Percentiles rank a stretch among this genome's conserved stretches.
Conservation (phyloP, 2,888 invertebrate species). For the Crocallis elinguaria region DNA sequence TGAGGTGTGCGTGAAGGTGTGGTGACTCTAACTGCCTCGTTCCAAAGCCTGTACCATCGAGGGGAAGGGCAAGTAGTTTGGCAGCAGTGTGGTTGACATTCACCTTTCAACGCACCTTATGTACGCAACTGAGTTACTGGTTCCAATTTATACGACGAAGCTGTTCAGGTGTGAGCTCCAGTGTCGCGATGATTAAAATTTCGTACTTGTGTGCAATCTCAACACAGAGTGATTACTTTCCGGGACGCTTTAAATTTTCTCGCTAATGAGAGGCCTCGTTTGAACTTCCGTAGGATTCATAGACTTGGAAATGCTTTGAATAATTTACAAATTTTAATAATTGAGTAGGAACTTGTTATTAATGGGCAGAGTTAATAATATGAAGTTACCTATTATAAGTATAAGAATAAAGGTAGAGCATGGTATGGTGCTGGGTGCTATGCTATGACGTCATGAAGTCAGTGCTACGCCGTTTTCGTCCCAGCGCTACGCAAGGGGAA, state of each 20-base stretch:
- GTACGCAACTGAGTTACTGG: slow-evolving; percentile 7
- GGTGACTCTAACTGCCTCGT: too few species aligned
- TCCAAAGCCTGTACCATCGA: too few species aligned
- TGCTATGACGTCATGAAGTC: too few species aligned
- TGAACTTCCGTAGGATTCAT: slow-evolving; percentile 4
- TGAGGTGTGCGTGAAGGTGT: too few species aligned
- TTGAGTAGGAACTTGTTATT: neutral
- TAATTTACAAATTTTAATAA: slow-evolving; percentile 8
- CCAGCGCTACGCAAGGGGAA: too few species aligned
- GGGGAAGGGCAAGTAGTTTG: too few species aligned
- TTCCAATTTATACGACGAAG: neutral
- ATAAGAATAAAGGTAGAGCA: too few species aligned
- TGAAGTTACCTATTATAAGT: too few species aligned
- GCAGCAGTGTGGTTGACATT: too few species aligned
- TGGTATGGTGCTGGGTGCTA: too few species aligned
- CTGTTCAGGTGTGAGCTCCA: slow-evolving; percentile 19
- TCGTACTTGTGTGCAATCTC: slow-evolving; percentile 17
- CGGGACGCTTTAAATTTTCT: neutral
- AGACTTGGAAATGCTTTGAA: slow-evolving; percentile 2
- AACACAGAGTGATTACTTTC: slow-evolving; percentile 14
- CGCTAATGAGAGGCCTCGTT: slow-evolving; percentile 15
- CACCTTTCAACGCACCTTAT: too few species aligned
- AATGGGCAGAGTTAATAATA: neutral
- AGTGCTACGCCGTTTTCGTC: too few species aligned
- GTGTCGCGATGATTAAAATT: slow-evolving; percentile 26